phyloP scores from a whole-genome alignment of 64 coral and sea anemone genomes.

The Montipora cactus region DNA sequence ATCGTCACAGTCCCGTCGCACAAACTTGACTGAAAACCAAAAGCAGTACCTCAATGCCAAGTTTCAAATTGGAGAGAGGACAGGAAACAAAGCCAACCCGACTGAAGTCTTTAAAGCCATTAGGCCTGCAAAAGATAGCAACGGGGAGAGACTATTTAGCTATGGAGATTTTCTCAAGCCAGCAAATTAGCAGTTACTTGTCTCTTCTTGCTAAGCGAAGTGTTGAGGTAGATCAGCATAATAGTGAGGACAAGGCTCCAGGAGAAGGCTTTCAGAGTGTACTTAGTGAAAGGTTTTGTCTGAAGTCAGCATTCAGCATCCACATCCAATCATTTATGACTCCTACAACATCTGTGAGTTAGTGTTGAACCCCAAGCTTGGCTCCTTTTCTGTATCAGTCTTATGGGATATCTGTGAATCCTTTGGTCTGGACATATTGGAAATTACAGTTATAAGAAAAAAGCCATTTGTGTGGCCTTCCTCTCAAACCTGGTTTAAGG shows the following conservation, averaged over 20 bases:
- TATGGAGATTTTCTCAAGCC: slow-evolving; percentile 28
- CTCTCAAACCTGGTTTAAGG: background rate
- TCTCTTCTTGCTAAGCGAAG: slow-evolving; percentile 38
- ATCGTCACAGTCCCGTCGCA: slow-evolving; percentile 46
- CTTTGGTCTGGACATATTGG: slow-evolving; percentile 60
- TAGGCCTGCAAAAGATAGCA: slow-evolving; percentile 23
- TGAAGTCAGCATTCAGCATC: slow-evolving; percentile 40
- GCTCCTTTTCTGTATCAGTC: slow-evolving; percentile 17
- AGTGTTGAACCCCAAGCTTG: slow-evolving; percentile 25
- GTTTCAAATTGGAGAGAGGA: slow-evolving; percentile 51
- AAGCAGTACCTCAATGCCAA: slow-evolving; percentile 46
- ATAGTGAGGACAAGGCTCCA: background rate
- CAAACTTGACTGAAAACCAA: slow-evolving; percentile 55
- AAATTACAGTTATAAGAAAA: slow-evolving; percentile 28
- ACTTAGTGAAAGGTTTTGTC: slow-evolving; percentile 41
- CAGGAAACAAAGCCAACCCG: slow-evolving; percentile 24
- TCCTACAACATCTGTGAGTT: slow-evolving; percentile 51
- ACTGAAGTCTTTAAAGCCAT: slow-evolving; percentile 34
- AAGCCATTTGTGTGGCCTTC: background rate
- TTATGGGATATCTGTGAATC: slow-evolving; percentile 60
- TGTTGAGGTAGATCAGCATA: background rate
- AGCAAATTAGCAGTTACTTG: slow-evolving; percentile 40
- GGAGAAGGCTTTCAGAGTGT: background rate
- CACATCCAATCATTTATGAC: slow-evolving; percentile 25
- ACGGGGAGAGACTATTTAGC: slow-evolving; percentile 16